Percentiles rank a stretch among this genome's conserved stretches.
These are phyloP conservation scores for Epizoanthus ramosus DNA, from an alignment of 92 coral and sea anemone genomes.

Conservation along the genomic window DNA sequence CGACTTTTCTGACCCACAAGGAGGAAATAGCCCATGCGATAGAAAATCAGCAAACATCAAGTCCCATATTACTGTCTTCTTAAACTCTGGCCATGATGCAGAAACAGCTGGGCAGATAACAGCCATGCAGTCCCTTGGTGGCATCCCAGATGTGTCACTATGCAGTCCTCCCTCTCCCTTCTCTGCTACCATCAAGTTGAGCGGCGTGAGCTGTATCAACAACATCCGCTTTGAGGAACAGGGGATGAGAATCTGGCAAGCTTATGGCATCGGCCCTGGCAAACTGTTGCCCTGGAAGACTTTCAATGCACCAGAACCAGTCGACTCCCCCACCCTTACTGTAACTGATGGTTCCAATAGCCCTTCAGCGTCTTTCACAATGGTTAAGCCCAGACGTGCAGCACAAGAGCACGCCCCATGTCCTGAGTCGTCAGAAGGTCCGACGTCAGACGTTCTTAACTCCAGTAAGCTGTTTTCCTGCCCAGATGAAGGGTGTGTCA, in stretches of 20 bases:
- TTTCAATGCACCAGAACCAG: neutral
- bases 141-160: constrained; percentile 8
- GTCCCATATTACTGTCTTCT: neutral
- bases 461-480: constrained; percentile 47
- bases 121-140: constrained; percentile 3
- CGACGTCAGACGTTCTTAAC: neutral
- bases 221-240: neutral
- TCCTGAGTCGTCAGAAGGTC: constrained; percentile 4
- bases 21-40: constrained; percentile 21
- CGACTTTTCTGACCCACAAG: constrained; percentile 31
- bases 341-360: no score
- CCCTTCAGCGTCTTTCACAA: neutral
- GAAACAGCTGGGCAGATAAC: constrained; percentile 17
- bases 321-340: no score
- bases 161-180: constrained; percentile 2
- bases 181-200: neutral
- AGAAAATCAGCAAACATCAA: constrained; percentile 23
- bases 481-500: constrained; percentile 62
- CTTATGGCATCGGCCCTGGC: constrained; percentile 5
- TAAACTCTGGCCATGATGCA: constrained; percentile 6
- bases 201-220: constrained; percentile 5
- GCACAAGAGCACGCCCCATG: neutral
- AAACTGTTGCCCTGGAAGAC: constrained; percentile 7
- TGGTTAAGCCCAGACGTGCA: neutral
- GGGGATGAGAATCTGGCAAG: constrained; percentile 24